Conservation (phyloP, 1,140 invertebrate species). For the Magallana gigas region DNA sequence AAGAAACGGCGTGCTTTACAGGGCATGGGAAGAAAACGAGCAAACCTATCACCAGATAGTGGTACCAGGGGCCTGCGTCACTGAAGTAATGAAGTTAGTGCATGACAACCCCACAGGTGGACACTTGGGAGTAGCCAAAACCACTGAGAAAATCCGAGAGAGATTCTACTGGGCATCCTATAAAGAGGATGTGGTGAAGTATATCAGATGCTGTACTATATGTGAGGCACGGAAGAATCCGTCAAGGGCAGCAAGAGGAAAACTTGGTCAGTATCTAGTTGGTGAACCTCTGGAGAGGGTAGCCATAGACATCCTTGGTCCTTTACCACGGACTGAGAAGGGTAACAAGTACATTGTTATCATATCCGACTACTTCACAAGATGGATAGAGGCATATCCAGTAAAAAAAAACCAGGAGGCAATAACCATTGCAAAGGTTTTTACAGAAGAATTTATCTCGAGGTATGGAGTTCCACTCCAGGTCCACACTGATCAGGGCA, state of each 20-base stretch:
- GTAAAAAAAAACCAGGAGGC: background rate
- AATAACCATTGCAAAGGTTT: background rate
- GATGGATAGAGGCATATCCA: slow-evolving; percentile 4
- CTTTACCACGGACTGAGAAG: background rate
- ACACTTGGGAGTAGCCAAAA: background rate
- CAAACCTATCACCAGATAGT: background rate
- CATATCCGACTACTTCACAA: background rate
- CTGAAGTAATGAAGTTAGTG: too few species aligned
- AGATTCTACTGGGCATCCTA: background rate
- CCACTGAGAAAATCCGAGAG: background rate
- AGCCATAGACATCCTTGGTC: slow-evolving; percentile 5
- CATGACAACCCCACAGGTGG: background rate
- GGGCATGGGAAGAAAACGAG: background rate
- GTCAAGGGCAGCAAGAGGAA: too few species aligned
- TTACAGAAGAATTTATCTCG: background rate
- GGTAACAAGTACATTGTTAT: background rate
- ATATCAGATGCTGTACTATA: background rate
- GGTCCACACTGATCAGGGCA: slow-evolving; percentile 3
- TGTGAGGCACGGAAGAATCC: too few species aligned
- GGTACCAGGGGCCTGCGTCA: too few species aligned
- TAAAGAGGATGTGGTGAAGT: background rate
- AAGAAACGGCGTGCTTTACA: background rate
- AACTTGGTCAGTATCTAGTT: background rate
- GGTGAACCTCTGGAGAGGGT: background rate
- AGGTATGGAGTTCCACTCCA: background rate